These are phyloP conservation scores for Nannoperca obscura DNA, from an alignment of 2,797 vertebrate species.

Conservation along the genomic window DNA sequence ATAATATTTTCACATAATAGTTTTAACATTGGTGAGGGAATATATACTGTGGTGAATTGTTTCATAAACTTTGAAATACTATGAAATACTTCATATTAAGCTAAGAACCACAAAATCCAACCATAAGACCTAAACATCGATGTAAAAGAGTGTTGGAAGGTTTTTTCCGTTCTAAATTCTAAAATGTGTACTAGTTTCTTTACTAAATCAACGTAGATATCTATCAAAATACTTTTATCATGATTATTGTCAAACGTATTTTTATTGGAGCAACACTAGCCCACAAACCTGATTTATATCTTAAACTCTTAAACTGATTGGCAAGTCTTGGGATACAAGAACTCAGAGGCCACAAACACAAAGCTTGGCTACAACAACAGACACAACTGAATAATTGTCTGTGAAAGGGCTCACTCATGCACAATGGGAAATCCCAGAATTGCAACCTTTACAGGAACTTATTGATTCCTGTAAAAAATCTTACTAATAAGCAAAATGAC, in stretches of 20 bases:
- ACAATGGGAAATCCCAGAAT: constrained; percentile 1
- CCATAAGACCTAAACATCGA: not conserved
- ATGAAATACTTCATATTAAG: not conserved
- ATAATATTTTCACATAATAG: not conserved
- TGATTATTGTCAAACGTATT: not conserved
- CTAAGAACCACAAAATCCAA: not conserved
- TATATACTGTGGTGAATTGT: not conserved
- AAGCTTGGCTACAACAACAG: constrained; percentile 10
- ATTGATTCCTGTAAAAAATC: too few relatives aligned
- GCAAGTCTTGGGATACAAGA: not conserved
- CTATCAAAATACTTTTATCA: not conserved
- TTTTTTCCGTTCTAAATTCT: not conserved
- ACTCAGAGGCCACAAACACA: too few relatives aligned
- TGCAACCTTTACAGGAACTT: not conserved
- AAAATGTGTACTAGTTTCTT: not conserved
- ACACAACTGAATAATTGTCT: constrained; percentile 14
- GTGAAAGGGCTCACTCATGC: constrained; percentile 3
- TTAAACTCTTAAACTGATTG: not conserved
- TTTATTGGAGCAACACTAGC: not conserved
- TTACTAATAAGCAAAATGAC: constrained; percentile 3
- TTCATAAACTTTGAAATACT: not conserved
- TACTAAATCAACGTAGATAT: not conserved
- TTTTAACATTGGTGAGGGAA: not conserved
- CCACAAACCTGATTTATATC: not conserved
- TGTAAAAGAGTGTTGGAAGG: not conserved